Base-by-base conservation (phyloP, 2,797 vertebrate genomes). In the Sylvia borin region DNA sequence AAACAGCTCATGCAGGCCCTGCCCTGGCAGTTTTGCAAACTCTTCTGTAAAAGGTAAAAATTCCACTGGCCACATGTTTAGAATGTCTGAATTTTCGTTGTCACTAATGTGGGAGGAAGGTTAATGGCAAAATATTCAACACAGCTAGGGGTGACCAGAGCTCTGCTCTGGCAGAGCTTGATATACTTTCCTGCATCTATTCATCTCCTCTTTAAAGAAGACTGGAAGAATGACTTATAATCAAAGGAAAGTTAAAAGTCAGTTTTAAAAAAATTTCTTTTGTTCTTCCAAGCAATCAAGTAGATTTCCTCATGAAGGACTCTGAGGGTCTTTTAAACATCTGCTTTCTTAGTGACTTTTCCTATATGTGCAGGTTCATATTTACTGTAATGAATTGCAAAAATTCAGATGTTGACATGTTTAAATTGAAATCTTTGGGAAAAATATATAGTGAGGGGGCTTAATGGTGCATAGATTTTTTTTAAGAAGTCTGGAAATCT, bases 221-320 rank as follows among this genome's bases (percentile, higher is more conserved):
- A 67, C 29, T 31, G 21, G 55, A 92, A 67, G 40, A 90, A 78
- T 67, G 36, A 70, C 45, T 67, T 36, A 31, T 26, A 94, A 78
- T 45, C 32, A 92, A 95, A 92, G 43, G 21, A 80, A 94, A 90
- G 47, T 57, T 84, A 86, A 64, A 79, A 94, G 45, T 53, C 18
- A 22, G 12, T 29, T 88, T 75, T 2, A 9, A 82, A 93, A 78
- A 45, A 32, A 32, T 3, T 40, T 77, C 5, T 72, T 85, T 72
- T 84, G 26, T 67, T 92, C 42, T 64, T 87, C 48, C 66, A 84
- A 92, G 51, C 40, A 57, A 79, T 75, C 48, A 79, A 67, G 71
- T 31, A 67, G 47, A 40, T 88, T 79, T 92, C 92, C 76, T 84
- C 47, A 38, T 19, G 45, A 82, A 94, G 62, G 57, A 67, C 54